A percentile compares a stretch with the other conserved stretches of the same genome.
These are phyloP conservation scores for Metopolophium dirhodum DNA, from an alignment of 1,140 invertebrate genomes.

Conservation along the genomic window DNA sequence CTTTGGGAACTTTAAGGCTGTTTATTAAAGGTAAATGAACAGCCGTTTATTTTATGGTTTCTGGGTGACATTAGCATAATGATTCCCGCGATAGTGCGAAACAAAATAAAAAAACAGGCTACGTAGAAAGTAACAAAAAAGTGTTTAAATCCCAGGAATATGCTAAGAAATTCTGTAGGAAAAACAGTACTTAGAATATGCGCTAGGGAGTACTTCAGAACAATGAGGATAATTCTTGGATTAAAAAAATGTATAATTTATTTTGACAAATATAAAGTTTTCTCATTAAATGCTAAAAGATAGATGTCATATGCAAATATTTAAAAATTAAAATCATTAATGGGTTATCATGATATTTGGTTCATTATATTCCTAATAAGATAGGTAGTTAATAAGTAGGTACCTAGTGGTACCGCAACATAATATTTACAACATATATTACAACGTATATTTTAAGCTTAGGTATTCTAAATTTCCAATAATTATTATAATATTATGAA, in stretches of 20 bases:
- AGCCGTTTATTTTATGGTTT: conserved; percentile 57
- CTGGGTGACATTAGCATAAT: conserved; percentile 57
- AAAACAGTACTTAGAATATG: conserved; percentile 51
- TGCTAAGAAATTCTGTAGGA: conserved; percentile 52
- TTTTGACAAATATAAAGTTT: conserved; percentile 55
- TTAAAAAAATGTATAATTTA: conserved; percentile 57
- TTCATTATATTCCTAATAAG: background rate
- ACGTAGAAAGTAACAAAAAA: conserved; percentile 51
- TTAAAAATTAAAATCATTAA: conserved; percentile 25
- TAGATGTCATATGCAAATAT: conserved; percentile 48
- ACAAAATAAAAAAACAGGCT: conserved; percentile 52
- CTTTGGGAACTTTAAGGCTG: conserved; percentile 56
- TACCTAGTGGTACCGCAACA: background rate
- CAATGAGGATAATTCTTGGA: conserved; percentile 53
- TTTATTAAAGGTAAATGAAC: conserved; percentile 58
- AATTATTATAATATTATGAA: background rate
- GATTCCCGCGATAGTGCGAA: conserved; percentile 56
- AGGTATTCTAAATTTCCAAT: background rate
- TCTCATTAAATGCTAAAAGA: conserved; percentile 42
- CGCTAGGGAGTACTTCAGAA: conserved; percentile 50
- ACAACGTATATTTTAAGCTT: background rate
- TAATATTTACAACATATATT: background rate
- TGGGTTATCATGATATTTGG: background rate
- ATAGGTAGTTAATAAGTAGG: background rate
- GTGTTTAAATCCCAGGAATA: conserved; percentile 57